Conservation (phyloP, 2,113 vertebrate species). For the Poecile atricapillus region DNA sequence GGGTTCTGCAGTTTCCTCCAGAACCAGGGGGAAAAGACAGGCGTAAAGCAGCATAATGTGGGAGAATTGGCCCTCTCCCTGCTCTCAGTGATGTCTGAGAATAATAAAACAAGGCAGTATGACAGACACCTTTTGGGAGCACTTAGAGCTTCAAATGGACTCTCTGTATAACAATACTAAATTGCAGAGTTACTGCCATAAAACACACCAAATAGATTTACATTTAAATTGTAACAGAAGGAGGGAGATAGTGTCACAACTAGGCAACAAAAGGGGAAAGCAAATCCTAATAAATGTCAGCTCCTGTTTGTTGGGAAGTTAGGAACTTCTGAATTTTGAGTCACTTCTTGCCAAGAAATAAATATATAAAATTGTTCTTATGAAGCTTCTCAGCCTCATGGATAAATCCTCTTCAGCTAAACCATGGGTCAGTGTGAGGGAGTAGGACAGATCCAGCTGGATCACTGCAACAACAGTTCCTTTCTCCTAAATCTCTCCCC, state of each 20-base stretch:
- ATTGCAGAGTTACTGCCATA: neutral
- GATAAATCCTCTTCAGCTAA: neutral
- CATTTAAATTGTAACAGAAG: neutral
- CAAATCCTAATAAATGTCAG: neutral
- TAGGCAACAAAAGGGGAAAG: neutral
- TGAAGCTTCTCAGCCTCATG: neutral
- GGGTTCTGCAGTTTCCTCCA: neutral
- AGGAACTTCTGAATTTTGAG: neutral
- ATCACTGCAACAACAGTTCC: neutral
- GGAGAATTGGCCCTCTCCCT: neutral
- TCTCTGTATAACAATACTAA: neutral
- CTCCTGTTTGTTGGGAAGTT: neutral
- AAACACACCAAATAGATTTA: constrained; percentile 10
- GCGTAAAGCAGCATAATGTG: neutral
- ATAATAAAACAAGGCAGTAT: neutral
- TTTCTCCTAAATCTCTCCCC: neutral
- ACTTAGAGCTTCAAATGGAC: constrained; percentile 12
- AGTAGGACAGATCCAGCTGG: no score
- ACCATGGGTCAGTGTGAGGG: neutral
- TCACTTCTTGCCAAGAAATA: neutral
- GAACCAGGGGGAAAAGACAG: neutral
- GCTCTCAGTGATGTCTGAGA: neutral
- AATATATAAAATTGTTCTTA: neutral
- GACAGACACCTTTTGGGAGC: constrained; percentile 44
- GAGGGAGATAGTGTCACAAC: neutral